Percentiles rank a stretch among this genome's conserved stretches.
These are phyloP conservation scores for Strix aluco DNA, from an alignment of 2,113 vertebrate genomes.

Conservation along the genomic window DNA sequence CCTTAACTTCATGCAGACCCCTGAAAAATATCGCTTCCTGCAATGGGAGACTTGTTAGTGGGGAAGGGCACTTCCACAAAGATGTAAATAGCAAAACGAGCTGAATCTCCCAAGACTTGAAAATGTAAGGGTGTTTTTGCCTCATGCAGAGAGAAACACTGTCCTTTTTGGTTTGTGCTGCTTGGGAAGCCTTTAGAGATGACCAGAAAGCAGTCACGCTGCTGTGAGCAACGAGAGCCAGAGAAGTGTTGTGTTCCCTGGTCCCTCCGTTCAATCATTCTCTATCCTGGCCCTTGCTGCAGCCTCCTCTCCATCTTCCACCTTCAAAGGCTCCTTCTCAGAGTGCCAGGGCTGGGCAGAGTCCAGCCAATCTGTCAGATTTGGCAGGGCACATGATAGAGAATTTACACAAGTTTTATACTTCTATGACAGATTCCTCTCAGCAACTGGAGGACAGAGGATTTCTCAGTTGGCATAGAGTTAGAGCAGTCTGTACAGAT, in stretches of 20 bases:
- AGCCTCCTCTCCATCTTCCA: not conserved
- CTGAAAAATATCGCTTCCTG: not conserved
- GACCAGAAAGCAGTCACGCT: not conserved
- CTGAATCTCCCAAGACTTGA: not conserved
- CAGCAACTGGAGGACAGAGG: not conserved
- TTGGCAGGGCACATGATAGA: not conserved
- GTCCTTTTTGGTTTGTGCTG: not conserved
- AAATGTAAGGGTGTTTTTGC: not conserved
- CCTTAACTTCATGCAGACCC: not conserved
- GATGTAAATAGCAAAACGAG: accelerated
- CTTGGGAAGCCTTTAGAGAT: not conserved
- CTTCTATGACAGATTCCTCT: not conserved
- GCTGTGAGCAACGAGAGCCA: not conserved
- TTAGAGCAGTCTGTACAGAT: not conserved
- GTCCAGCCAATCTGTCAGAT: not conserved
- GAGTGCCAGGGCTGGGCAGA: not conserved
- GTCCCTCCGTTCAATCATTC: not conserved
- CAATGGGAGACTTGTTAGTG: not conserved
- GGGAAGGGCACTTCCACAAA: not conserved
- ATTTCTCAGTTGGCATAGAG: not conserved
- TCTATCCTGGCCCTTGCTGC: not conserved
- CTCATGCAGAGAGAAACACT: not conserved
- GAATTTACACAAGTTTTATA: not conserved
- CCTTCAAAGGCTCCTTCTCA: not conserved
- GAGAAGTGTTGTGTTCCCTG: not conserved